These are phyloP conservation scores for Theristus sp. DNA, from an alignment of 2,888 invertebrate species.

Conservation along the genomic window DNA sequence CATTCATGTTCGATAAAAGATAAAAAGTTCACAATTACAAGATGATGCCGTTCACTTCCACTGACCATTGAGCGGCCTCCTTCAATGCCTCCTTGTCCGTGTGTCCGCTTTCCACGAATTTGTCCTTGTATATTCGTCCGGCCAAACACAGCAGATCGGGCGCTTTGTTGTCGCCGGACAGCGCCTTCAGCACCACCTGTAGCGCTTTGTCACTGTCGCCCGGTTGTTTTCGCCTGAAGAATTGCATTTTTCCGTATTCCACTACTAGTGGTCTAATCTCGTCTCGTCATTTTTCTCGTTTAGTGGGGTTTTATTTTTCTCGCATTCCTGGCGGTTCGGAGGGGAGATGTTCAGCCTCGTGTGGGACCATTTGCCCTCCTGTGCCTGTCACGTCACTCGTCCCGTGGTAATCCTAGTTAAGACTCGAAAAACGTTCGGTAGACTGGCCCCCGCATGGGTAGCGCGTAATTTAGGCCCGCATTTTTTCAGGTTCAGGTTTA, in stretches of 20 bases:
- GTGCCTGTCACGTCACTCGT: too few species aligned
- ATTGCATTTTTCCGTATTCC: too few species aligned
- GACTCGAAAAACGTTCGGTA: too few species aligned
- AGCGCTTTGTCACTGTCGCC: slow-evolving; percentile 87
- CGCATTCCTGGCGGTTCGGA: neutral
- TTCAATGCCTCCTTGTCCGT: slow-evolving; percentile 61
- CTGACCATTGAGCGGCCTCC: slow-evolving; percentile 74
- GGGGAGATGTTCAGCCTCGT: neutral
- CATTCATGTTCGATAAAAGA: too few species aligned
- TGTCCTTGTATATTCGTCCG: slow-evolving; percentile 73
- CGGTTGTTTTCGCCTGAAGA: slow-evolving; percentile 58
- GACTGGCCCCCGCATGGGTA: too few species aligned
- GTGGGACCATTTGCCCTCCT: too few species aligned
- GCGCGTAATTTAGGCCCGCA: too few species aligned
- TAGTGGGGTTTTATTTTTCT: too few species aligned
- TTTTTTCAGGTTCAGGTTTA: too few species aligned
- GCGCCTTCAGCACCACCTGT: slow-evolving; percentile 59
- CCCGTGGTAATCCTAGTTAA: too few species aligned
- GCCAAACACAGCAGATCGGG: slow-evolving; percentile 94
- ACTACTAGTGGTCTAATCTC: too few species aligned
- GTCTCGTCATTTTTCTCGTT: too few species aligned
- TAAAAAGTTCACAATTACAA: neutral
- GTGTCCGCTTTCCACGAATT: slow-evolving; percentile 86
- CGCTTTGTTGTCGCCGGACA: slow-evolving; percentile 72
- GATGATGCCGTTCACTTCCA: neutral